phyloP scores from a whole-genome alignment of 2,113 vertebrate genomes.

The Eublepharis macularius region DNA sequence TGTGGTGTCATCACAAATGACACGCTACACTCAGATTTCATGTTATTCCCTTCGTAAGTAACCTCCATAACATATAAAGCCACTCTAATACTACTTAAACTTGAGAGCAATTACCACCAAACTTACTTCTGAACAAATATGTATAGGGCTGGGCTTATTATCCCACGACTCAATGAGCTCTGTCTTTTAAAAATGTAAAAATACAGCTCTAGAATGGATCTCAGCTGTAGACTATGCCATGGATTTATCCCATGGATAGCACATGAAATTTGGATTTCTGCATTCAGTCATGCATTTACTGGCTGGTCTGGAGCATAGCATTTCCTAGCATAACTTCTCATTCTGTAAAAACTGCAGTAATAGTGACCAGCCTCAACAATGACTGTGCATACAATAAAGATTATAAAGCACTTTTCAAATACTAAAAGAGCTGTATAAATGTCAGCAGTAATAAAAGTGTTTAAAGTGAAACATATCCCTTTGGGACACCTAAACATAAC shows the following conservation, averaged over 20 bases:
- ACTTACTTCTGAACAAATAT: not conserved
- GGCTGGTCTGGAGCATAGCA: not conserved
- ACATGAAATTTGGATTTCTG: not conserved
- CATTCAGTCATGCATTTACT: not conserved
- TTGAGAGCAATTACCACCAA: not conserved
- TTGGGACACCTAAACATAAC: not conserved
- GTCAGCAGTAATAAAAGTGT: not conserved
- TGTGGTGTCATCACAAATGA: not conserved
- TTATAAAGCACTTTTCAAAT: not conserved
- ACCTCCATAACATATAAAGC: not conserved
- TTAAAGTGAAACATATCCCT: not conserved
- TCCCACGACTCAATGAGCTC: not conserved
- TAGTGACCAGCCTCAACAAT: not conserved
- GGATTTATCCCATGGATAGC: not conserved
- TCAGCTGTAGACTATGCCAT: not conserved
- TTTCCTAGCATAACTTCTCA: not conserved
- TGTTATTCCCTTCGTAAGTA: not conserved
- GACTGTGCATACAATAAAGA: not conserved
- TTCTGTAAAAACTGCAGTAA: not conserved
- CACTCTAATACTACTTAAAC: not conserved
- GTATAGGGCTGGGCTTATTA: not conserved
- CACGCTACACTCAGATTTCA: not conserved
- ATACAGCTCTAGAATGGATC: not conserved
- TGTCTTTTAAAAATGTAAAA: not conserved
- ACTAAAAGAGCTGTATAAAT: not conserved